Evolutionary conservation across 2,797 vertebrate species (phyloP), one percentile per base, ranked within the genome.

Genomic region (Pangasius krempfi): DNA sequence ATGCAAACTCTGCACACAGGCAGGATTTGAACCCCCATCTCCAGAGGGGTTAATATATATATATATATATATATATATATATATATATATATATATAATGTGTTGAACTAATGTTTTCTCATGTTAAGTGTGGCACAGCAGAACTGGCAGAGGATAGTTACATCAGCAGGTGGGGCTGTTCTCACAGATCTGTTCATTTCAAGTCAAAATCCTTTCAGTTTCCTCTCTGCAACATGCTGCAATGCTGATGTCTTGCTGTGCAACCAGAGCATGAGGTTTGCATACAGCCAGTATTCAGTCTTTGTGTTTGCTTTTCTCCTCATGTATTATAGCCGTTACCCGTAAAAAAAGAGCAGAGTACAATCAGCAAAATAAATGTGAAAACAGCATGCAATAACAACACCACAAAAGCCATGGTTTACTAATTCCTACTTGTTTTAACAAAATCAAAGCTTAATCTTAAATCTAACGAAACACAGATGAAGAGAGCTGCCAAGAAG

Each of bases 131-230:
- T 70, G n/a, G 44, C n/a, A 14, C 7, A 22, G 44, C n/a, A 40
- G 37, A 82, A 44, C 66, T 22, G 64, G 88, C n/a, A 60, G 33
- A 76, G 30, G 82, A 30, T 9, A 76, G 18, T 58, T 58, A 37
- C 30, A 20, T 78, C 64, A 88, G 89, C 76, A 90, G 92, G 85
- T 84, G 90, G 90, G 73, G 84, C 91, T 87, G 64, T 89, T 87
- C 85, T 90, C 86, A 86, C 90, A 87, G 60, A 73, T 75, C 78
- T 37, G 25, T 84, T 78, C 58, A 73, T 50, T 91, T 82, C 84
- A 83, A 85, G 60, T 80, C 37, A 62, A 66, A n/a, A 88, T 72
- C 83, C 88, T 58, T 86, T n/a, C 75, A 82, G 73, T 33, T 88
- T 40, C 12, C 2, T 58, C 73, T 56, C 85, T 66, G 85, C 72